These are phyloP conservation scores for Conus canariensis DNA, from an alignment of 2,888 invertebrate genomes.

Conservation along the genomic window DNA sequence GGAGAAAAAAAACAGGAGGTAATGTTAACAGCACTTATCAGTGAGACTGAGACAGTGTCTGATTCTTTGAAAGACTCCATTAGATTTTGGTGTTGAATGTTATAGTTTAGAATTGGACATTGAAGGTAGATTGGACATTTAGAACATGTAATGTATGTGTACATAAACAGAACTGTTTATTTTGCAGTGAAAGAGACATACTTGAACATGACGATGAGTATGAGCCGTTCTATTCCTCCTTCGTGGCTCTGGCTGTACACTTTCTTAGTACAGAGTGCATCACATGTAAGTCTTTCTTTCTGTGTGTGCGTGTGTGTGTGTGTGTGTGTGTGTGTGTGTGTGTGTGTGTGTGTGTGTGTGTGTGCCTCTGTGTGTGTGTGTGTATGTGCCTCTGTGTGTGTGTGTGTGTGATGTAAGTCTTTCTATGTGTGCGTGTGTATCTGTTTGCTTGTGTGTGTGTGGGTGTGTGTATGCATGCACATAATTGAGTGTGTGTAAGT, in stretches of 20 bases:
- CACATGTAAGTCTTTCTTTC: constrained; percentile 83
- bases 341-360: constrained; percentile 5
- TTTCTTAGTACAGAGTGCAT: constrained; percentile 88
- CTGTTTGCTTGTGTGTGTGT: background rate
- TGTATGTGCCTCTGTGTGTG: background rate
- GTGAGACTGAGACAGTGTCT: no score
- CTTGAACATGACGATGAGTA: constrained; percentile 90
- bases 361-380: background rate
- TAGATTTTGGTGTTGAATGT: no score
- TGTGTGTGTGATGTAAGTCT: background rate
- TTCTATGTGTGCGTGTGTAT: background rate
- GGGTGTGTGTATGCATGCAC: background rate
- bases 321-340: background rate
- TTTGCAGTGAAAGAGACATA: constrained; percentile 90
- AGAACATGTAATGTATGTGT: no score
- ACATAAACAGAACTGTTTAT: background rate
- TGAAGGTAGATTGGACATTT: no score
- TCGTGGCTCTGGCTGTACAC: constrained; percentile 92
- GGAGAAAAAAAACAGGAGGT: no score
- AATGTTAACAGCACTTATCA: no score
- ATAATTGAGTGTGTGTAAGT: background rate
- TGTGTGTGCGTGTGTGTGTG: background rate
- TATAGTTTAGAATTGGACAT: no score
- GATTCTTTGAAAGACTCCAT: no score
- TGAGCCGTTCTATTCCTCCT: constrained; percentile 92